Conservation (phyloP, 2,113 vertebrate genomes). For the Illadopsis cleaveri region DNA sequence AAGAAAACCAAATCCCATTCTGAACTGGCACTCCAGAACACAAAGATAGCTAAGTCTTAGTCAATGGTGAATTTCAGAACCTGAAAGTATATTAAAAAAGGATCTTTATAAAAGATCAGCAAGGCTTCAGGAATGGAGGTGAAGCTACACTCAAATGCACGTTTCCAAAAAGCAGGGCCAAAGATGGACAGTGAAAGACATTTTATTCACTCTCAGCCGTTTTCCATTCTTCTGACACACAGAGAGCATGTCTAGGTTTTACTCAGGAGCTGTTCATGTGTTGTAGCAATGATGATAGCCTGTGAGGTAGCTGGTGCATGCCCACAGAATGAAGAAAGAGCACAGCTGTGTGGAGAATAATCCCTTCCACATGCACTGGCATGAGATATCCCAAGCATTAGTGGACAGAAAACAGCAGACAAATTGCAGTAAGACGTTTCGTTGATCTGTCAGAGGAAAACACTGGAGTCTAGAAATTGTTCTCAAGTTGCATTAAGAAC, state of each 20-base stretch:
- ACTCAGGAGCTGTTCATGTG: neutral
- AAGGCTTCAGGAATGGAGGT: neutral
- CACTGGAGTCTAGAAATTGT: neutral
- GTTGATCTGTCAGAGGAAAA: neutral
- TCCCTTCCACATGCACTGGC: neutral
- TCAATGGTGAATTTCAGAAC: neutral
- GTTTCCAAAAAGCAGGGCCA: neutral
- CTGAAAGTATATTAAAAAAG: neutral
- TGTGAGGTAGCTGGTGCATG: neutral
- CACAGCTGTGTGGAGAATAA: rapidly evolving
- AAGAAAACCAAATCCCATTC: neutral
- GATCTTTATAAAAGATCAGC: neutral
- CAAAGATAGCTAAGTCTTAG: neutral
- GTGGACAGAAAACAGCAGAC: neutral
- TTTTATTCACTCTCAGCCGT: neutral
- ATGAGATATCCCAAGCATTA: neutral
- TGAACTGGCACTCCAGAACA: neutral
- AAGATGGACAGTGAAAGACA: neutral
- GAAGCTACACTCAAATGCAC: neutral
- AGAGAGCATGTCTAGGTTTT: neutral
- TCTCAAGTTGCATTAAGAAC: neutral
- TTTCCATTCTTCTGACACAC: neutral
- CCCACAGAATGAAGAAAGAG: neutral
- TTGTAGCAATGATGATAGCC: rapidly evolving
- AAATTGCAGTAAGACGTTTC: neutral